Conservation (phyloP, 1,140 invertebrate genomes). For the Drosophila nasuta region DNA sequence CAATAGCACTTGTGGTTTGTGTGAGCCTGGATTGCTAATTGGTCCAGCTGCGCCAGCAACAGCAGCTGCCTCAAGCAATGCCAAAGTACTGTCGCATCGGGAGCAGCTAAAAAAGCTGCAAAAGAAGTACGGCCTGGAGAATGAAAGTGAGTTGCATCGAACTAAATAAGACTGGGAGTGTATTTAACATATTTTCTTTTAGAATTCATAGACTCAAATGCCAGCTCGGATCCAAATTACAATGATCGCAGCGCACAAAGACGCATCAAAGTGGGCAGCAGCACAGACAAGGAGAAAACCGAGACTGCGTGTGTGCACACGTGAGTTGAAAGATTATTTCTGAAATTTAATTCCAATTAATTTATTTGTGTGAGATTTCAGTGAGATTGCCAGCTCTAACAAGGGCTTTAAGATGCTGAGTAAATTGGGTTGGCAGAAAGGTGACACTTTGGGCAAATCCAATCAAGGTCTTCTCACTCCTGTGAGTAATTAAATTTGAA, state of each 20-base stretch:
- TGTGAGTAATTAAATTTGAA: constrained; percentile 87
- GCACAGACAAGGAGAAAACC: constrained; percentile 93
- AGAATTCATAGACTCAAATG: constrained; percentile 80
- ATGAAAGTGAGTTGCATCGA: constrained; percentile 85
- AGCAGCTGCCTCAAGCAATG: constrained; percentile 19
- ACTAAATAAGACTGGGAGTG: neutral
- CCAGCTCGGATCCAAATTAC: constrained; percentile 84
- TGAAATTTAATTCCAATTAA: neutral
- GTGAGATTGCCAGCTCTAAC: constrained; percentile 91
- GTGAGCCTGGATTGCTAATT: constrained; percentile 93
- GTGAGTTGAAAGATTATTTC: constrained; percentile 86
- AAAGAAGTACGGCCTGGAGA: constrained; percentile 92
- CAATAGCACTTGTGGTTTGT: constrained; percentile 93
- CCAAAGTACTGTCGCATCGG: constrained; percentile 85
- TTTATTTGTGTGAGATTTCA: constrained; percentile 77
- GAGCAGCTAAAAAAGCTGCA: constrained; percentile 91
- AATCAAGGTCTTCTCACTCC: constrained; percentile 91
- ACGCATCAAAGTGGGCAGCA: constrained; percentile 91
- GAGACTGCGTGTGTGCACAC: constrained; percentile 91
- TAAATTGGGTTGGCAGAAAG: constrained; percentile 97
- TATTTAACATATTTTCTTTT: neutral
- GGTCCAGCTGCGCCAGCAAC: constrained; percentile 48
- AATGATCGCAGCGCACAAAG: constrained; percentile 92
- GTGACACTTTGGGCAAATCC: constrained; percentile 91
- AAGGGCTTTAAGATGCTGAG: constrained; percentile 95